phyloP scores from a whole-genome alignment of 2,113 vertebrate genomes.

The Athene cunicularia region DNA sequence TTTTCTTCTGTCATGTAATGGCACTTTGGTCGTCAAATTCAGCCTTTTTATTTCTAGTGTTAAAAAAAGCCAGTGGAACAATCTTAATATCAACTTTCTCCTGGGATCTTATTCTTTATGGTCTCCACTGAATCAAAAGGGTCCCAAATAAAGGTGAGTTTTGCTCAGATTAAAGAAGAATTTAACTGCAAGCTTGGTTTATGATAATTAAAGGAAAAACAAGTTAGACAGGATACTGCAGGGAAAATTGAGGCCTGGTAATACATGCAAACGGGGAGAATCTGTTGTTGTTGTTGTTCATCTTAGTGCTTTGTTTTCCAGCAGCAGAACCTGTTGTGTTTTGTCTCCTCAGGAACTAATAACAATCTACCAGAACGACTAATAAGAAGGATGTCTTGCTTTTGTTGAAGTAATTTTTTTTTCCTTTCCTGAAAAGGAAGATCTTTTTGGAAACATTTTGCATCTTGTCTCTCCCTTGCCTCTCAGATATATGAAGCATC shows the following conservation, averaged over 20 bases:
- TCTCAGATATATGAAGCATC: not conserved
- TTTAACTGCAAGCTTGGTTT: conserved; percentile 8
- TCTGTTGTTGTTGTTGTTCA: not conserved
- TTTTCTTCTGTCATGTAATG: not conserved
- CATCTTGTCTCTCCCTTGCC: not conserved
- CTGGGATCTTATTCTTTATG: not conserved
- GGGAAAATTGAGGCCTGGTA: conserved; percentile 35
- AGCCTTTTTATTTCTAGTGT: not conserved
- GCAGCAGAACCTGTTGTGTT: not conserved
- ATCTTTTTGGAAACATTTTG: not conserved
- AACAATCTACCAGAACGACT: not conserved
- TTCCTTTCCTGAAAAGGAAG: not conserved
- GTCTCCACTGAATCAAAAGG: not conserved
- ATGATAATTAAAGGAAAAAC: conserved; percentile 59
- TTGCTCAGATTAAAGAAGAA: not conserved
- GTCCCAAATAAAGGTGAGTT: not conserved
- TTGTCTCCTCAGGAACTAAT: not conserved
- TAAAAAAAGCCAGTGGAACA: not conserved
- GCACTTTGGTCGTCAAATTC: not conserved
- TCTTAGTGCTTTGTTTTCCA: not conserved
- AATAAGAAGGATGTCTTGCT: not conserved
- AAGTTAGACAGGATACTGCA: conserved; percentile 30
- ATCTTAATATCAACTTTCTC: not conserved
- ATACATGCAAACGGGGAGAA: not conserved
- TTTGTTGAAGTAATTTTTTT: not conserved